Conservation (phyloP, 2,113 vertebrate genomes). For the Menidia beryllina region DNA sequence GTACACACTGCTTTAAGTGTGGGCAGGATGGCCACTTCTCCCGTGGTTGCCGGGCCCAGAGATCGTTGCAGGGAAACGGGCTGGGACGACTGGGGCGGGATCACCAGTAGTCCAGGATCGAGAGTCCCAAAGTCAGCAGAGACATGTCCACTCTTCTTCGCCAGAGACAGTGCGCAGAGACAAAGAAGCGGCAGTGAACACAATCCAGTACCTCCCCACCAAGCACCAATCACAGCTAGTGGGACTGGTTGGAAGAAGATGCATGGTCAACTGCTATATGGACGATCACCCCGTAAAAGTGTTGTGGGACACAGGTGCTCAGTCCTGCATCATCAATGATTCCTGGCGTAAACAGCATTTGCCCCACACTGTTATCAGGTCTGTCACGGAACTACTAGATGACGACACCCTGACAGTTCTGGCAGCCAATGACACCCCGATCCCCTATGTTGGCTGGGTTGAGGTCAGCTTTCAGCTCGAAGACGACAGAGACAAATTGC, state of each 20-base stretch:
- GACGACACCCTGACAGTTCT: slow-evolving; percentile 1
- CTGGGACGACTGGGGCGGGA: slow-evolving; percentile 9
- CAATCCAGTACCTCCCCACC: background rate
- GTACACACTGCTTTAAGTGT: slow-evolving; percentile 7
- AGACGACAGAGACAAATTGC: slow-evolving; percentile 1
- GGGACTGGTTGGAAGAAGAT: background rate
- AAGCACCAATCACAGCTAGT: background rate
- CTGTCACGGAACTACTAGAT: slow-evolving; percentile 2
- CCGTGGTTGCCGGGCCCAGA: slow-evolving; percentile 1
- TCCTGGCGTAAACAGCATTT: background rate
- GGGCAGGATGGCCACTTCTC: background rate
- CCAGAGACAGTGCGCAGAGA: no score
- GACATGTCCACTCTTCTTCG: background rate
- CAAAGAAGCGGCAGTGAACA: background rate
- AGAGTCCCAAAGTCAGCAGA: background rate
- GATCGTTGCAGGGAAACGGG: background rate
- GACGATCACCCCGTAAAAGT: slow-evolving; percentile 2
- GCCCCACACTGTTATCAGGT: slow-evolving; percentile 2
- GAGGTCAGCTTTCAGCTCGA: slow-evolving; percentile 8
- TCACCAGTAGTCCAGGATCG: slow-evolving; percentile 1
- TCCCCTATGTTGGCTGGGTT: slow-evolving; percentile 13
- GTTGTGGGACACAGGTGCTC: slow-evolving; percentile 5
- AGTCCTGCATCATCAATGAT: slow-evolving; percentile 3
- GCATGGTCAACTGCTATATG: slow-evolving; percentile 8
- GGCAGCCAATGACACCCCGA: slow-evolving; percentile 2